phyloP scores from a whole-genome alignment of 2,888 invertebrate genomes.

The Tachina grossa region DNA sequence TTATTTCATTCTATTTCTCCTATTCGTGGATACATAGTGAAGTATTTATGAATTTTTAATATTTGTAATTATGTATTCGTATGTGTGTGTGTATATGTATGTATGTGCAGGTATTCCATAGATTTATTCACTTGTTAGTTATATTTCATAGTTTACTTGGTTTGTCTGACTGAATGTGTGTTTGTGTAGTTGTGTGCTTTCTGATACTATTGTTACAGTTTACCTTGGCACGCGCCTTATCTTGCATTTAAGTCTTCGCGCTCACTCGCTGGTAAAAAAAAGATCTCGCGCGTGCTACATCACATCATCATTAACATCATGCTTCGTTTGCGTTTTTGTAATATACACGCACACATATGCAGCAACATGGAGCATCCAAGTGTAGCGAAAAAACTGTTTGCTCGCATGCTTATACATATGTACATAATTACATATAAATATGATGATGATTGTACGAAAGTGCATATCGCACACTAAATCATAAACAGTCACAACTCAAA shows the following conservation, averaged over 20 bases:
- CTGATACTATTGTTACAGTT: constrained; percentile 54
- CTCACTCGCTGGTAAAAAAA: constrained; percentile 49
- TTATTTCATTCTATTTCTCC: no score
- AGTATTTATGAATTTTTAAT: no score
- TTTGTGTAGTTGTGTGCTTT: constrained; percentile 13
- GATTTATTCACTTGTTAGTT: constrained; percentile 42
- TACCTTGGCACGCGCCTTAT: constrained; percentile 68
- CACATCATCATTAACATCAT: constrained; percentile 66
- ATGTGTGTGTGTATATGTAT: background rate
- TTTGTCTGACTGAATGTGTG: background rate
- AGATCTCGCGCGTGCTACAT: constrained; percentile 64
- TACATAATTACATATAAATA: background rate
- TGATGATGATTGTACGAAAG: no score
- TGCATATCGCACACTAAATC: no score
- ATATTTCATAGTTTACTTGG: background rate
- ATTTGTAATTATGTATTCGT: background rate
- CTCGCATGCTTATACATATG: background rate
- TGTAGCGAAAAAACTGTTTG: constrained; percentile 57
- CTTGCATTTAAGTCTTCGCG: constrained; percentile 62
- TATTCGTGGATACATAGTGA: no score
- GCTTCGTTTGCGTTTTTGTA: constrained; percentile 62
- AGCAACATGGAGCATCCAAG: constrained; percentile 45
- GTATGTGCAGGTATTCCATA: constrained; percentile 5
- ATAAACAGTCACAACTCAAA: no score
- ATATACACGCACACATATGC: constrained; percentile 54